phyloP scores from a whole-genome alignment of 2,888 invertebrate species.

The Hartigia nigra region DNA sequence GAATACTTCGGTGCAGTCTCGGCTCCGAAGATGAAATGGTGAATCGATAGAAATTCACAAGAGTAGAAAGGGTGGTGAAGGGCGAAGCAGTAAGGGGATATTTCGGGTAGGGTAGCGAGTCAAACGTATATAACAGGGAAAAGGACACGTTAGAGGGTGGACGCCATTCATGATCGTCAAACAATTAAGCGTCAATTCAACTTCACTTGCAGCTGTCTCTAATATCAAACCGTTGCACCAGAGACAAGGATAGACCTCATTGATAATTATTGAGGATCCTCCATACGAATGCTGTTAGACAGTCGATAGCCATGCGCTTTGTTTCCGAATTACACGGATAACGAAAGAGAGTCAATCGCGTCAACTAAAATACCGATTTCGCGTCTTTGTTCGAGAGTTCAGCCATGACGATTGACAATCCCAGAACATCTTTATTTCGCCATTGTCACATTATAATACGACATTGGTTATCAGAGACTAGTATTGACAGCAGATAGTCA shows the following conservation, averaged over 20 bases:
- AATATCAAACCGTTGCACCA: background rate
- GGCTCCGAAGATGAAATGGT: background rate
- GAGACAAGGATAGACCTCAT: background rate
- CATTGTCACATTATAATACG: background rate
- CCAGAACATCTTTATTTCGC: background rate
- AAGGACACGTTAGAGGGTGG: background rate
- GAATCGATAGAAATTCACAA: background rate
- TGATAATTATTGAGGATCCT: background rate
- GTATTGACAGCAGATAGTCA: background rate
- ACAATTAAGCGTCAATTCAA: background rate
- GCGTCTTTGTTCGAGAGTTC: background rate
- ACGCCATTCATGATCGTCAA: background rate
- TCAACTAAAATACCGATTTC: background rate
- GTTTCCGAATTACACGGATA: background rate
- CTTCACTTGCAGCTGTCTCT: background rate
- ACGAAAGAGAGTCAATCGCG: background rate
- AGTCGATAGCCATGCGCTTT: background rate
- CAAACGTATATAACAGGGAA: background rate
- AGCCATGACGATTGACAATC: background rate
- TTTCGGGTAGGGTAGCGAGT: too few species aligned
- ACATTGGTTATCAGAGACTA: background rate
- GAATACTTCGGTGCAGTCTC: background rate
- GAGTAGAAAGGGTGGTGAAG: background rate
- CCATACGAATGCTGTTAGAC: background rate
- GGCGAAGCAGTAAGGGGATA: too few species aligned